Evolutionary conservation across 2,888 invertebrate species (phyloP), one percentile per base, ranked within the genome.

Genomic region (Morinoia aosen): DNA sequence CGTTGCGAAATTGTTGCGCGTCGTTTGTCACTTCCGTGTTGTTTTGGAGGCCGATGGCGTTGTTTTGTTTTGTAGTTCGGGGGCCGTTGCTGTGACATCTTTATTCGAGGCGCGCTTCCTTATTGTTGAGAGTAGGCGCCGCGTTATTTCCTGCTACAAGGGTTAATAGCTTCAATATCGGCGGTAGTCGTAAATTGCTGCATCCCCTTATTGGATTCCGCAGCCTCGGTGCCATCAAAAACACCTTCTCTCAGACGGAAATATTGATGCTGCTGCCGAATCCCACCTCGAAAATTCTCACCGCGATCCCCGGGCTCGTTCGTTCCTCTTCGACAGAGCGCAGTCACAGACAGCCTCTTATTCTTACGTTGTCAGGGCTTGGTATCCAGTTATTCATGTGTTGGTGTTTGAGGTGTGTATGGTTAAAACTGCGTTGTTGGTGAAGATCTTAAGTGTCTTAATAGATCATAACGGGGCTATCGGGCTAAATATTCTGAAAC

Each of bases 111-210:
- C n/a, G 25, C 93, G 57, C 57, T 93, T 93, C 93, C 93, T 93
- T 93, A 93, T 93, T 93, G 93, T 57, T 57, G 56, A 57, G 57
- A 12, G 93, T 56, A 57, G 57, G 93, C 93, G 56, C 90, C 19
- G n/a, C 93, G 33, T 93, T 93, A 57, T 93, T 57, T 90, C 90
- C 90, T 90, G 90, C 90, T 90, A 90, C 40, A 39, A 56, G 93
- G 93, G 93, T 93, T 93, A 93, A 93, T 93, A 57, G 93, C 93
- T 93, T 93, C 93, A 93, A 93, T 93, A 93, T 93, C 57, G 93
- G 57, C 93, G 93, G 39, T 57, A 48, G 93, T 93, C 93, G 93
- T 93, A 93, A 93, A 93, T 93, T 93, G 93, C 48, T 93, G 93
- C 93, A 57, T 93, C 93, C 93, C 88, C 57, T 93, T 93, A 93